Evolutionary conservation across 2,113 vertebrate species (phyloP).

Genomic region (Cryptotis parvus): DNA sequence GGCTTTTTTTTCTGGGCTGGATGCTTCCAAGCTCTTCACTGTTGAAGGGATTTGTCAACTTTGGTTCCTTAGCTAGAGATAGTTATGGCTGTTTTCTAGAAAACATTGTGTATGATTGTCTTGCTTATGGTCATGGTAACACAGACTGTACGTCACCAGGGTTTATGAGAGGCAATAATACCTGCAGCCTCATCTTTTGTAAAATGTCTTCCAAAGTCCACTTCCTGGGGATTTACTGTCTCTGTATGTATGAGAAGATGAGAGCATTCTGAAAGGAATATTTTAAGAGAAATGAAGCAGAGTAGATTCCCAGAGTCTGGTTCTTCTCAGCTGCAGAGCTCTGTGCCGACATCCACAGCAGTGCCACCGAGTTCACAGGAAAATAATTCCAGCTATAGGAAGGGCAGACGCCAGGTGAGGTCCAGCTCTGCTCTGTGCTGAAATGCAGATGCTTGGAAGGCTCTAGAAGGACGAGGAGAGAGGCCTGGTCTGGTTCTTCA

Average conservation of each 20-base stretch:
- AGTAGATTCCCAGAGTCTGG: no score
- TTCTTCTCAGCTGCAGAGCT: no score
- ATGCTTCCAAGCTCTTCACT: background rate
- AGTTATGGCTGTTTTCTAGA: background rate
- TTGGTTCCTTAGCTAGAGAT: background rate
- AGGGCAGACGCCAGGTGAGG: no score
- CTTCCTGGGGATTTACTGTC: background rate
- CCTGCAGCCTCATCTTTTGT: background rate
- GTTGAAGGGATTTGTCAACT: background rate
- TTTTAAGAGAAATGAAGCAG: background rate
- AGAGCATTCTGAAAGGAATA: background rate
- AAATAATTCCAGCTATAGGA: no score
- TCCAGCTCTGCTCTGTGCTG: no score
- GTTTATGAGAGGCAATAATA: slow-evolving; percentile 1
- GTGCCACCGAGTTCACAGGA: no score
- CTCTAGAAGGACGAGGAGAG: no score
- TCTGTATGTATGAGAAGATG: background rate
- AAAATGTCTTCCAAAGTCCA: slow-evolving; percentile 33
- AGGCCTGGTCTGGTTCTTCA: background rate
- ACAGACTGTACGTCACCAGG: background rate
- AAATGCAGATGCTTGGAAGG: no score
- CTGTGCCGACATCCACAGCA: no score
- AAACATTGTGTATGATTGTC: background rate
- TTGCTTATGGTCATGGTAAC: background rate
- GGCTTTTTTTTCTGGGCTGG: background rate